A percentile compares a stretch with the other conserved stretches of the same genome.
phyloP scores from a whole-genome alignment of 2,888 invertebrate genomes.

The Drosophila cracens region DNA sequence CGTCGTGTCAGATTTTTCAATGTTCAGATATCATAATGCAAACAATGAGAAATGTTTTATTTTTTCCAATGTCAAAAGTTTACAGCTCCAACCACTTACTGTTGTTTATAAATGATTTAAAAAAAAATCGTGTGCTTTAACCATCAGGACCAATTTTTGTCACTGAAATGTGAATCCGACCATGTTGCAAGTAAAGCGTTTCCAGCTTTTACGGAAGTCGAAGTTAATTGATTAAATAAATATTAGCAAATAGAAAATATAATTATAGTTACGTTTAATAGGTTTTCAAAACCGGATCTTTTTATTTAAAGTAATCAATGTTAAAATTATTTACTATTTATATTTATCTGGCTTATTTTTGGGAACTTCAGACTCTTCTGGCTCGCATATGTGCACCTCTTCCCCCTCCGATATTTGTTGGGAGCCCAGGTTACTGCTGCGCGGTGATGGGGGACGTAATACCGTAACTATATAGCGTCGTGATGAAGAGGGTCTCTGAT shows the following conservation, averaged over 20 bases:
- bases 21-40: conserved; percentile 70
- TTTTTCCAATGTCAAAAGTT: conserved; percentile 13
- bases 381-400: conserved; percentile 6
- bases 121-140: conserved; percentile 50
- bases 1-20: conserved; percentile 71
- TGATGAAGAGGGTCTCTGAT: conserved; percentile 17
- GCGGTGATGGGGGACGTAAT: conserved; percentile 53
- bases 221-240: not conserved
- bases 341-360: conserved; percentile 38
- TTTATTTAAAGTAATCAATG: not conserved
- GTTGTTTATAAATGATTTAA: conserved; percentile 51
- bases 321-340: not conserved
- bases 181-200: conserved; percentile 1
- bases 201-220: conserved; percentile 4
- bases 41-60: conserved; percentile 50
- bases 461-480: conserved; percentile 55
- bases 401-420: conserved; percentile 1
- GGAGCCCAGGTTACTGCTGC: conserved; percentile 7
- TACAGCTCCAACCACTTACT: conserved; percentile 14
- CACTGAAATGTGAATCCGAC: conserved; percentile 38
- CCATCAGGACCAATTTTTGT: conserved; percentile 56
- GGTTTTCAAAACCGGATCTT: not conserved
- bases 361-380: not conserved
- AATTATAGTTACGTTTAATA: not conserved
- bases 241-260: not conserved